These are phyloP conservation scores for Athene cunicularia DNA, from an alignment of 2,113 vertebrate genomes.

Conservation along the genomic window DNA sequence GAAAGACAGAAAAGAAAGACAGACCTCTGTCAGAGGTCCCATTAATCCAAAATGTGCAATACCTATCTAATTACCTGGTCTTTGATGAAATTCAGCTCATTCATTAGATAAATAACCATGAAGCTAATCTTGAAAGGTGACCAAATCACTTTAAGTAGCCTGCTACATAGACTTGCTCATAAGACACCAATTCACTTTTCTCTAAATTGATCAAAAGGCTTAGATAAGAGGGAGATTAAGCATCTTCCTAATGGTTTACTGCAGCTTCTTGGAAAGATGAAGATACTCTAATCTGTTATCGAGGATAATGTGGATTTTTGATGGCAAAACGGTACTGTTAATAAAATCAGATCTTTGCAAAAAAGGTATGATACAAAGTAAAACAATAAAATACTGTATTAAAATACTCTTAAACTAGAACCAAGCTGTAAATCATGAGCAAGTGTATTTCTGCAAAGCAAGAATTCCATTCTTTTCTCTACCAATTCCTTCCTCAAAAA, in stretches of 20 bases:
- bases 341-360: background rate
- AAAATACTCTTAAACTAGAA: background rate
- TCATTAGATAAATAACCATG: background rate
- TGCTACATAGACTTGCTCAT: background rate
- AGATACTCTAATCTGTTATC: background rate
- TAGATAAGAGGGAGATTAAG: slow-evolving; percentile 25
- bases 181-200: slow-evolving; percentile 11
- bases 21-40: background rate
- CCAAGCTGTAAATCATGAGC: background rate
- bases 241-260: background rate
- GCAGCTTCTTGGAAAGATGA: background rate
- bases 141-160: background rate
- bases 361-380: background rate
- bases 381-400: background rate
- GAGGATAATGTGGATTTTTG: slow-evolving; percentile 15
- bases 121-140: slow-evolving; percentile 1
- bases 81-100: background rate
- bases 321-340: background rate
- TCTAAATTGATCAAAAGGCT: slow-evolving; percentile 43
- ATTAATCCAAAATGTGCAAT: background rate
- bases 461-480: background rate
- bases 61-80: background rate
- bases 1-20: background rate
- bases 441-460: background rate
- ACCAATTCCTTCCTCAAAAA: background rate